Evolutionary conservation across 2,113 vertebrate species (phyloP).

Genomic region (Odocoileus virginianus): DNA sequence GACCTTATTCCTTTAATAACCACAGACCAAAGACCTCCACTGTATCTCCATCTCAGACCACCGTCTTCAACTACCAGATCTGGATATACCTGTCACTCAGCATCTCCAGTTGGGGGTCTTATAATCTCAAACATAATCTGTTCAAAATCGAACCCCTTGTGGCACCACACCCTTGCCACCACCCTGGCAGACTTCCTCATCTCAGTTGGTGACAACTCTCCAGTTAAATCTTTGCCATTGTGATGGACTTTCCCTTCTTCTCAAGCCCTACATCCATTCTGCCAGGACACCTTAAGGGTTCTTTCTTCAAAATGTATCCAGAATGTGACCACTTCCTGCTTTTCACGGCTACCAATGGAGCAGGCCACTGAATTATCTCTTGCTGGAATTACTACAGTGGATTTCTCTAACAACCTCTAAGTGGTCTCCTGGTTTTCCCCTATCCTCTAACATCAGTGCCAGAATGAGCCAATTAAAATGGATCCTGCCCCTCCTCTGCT

Average conservation of each 20-base stretch:
- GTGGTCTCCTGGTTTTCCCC: too few relatives aligned
- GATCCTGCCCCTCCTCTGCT: not conserved
- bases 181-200: not conserved
- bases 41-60: rapidly evolving
- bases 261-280: too few relatives aligned
- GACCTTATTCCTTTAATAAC: not conserved
- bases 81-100: rapidly evolving
- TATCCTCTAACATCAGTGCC: not conserved
- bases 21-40: too few relatives aligned
- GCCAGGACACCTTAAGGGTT: not conserved
- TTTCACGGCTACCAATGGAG: rapidly evolving
- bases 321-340: not conserved
- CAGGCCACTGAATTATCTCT: not conserved
- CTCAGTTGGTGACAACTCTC: not conserved
- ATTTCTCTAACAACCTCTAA: not conserved
- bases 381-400: not conserved
- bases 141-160: not conserved
- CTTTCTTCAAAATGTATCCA: not conserved
- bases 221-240: not conserved
- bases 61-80: rapidly evolving
- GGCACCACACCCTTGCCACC: not conserved
- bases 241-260: not conserved
- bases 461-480: not conserved
- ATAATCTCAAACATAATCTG: rapidly evolving
- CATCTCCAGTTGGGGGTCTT: rapidly evolving